phyloP scores from a whole-genome alignment of 2,888 invertebrate species.

The Caenorhabditis macrosperma region DNA sequence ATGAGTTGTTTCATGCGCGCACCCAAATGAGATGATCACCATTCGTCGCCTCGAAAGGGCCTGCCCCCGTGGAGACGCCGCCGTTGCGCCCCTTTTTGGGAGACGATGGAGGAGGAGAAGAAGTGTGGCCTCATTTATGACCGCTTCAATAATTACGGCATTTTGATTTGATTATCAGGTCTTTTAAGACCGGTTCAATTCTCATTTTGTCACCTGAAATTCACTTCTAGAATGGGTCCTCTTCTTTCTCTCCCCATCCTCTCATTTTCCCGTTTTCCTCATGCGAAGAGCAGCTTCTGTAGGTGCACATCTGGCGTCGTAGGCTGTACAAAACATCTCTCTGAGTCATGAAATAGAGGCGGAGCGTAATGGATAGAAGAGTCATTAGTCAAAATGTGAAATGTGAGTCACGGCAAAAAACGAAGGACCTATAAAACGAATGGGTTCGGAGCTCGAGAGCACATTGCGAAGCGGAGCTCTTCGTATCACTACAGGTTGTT shows the following conservation, averaged over 20 bases:
- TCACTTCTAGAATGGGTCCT: background rate
- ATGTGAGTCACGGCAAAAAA: conserved; percentile 25
- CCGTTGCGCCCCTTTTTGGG: background rate
- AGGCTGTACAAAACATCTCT: background rate
- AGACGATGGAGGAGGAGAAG: no score
- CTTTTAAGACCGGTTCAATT: conserved; percentile 42
- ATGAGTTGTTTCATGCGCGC: conserved; percentile 8
- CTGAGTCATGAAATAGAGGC: conserved; percentile 25
- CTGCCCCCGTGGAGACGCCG: background rate
- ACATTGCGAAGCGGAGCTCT: background rate
- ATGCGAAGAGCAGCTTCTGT: background rate
- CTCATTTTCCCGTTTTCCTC: background rate
- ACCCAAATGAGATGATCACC: conserved; percentile 11
- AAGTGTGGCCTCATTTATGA: conserved; percentile 27
- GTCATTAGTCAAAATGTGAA: conserved; percentile 36
- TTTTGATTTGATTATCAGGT: conserved; percentile 58
- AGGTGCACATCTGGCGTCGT: background rate
- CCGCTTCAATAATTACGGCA: conserved; percentile 56
- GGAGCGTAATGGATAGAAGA: conserved; percentile 10
- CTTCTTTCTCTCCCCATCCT: background rate
- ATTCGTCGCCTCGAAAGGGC: conserved; percentile 5
- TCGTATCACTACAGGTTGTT: background rate
- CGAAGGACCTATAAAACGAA: conserved; percentile 18
- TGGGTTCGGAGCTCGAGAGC: background rate
- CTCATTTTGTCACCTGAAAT: conserved; percentile 9